Evolutionary conservation across 1,140 invertebrate species (phyloP).

Genomic region (Lepidurus packardi): DNA sequence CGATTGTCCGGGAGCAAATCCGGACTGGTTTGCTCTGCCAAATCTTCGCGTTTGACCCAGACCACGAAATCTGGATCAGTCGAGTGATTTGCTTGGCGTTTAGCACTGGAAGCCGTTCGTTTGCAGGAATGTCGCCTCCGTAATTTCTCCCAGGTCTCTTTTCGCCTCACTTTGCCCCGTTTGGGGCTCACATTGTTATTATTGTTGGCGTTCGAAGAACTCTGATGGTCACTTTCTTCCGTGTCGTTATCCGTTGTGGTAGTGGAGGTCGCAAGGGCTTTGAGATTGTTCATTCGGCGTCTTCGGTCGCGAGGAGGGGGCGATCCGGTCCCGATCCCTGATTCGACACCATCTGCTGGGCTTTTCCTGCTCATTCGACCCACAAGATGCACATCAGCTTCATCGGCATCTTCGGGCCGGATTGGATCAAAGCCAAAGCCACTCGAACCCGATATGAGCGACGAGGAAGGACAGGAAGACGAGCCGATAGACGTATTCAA

Average conservation of each 20-base stretch:
- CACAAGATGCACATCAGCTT: not conserved
- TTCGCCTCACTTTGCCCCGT: slow-evolving; percentile 22
- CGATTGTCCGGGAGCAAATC: not conserved
- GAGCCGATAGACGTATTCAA: not conserved
- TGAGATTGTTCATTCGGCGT: not conserved
- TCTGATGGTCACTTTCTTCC: slow-evolving; percentile 9
- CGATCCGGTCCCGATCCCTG: slow-evolving; percentile 32
- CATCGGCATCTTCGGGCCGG: slow-evolving; percentile 17
- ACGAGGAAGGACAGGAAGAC: slow-evolving; percentile 23
- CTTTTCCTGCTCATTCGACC: not conserved
- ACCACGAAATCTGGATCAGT: slow-evolving; percentile 23
- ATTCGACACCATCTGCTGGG: slow-evolving; percentile 22
- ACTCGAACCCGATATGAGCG: slow-evolving; percentile 31
- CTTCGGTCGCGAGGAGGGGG: slow-evolving; percentile 29
- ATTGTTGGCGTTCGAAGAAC: not conserved
- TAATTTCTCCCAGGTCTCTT: slow-evolving; percentile 33
- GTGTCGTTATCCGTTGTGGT: not conserved
- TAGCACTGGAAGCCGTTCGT: slow-evolving; percentile 11
- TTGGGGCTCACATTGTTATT: not conserved
- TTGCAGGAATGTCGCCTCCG: slow-evolving; percentile 34
- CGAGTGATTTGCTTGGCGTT: not conserved
- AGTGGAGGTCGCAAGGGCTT: not conserved
- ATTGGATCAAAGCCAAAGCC: not conserved
- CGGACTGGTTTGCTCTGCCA: not conserved
- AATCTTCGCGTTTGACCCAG: slow-evolving; percentile 26